A percentile compares a stretch with the other conserved stretches of the same genome.
Conservation (phyloP, 1,140 invertebrate species). For the Zophobas atratus region DNA sequence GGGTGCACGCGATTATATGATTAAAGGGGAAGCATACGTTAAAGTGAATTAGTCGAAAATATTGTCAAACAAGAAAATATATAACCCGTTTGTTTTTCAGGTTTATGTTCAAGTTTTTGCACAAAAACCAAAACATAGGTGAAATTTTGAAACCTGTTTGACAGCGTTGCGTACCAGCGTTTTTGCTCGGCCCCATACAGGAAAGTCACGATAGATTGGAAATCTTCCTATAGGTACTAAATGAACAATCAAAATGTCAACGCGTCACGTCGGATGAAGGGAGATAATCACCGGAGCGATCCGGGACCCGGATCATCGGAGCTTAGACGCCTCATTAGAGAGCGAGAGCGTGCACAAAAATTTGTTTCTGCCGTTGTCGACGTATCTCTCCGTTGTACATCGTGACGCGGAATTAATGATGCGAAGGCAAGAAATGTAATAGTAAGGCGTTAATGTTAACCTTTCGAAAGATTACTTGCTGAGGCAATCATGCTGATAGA, state of each 20-base stretch:
- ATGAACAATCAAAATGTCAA: slow-evolving; percentile 42
- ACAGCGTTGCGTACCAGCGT: background rate
- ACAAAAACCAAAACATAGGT: too few relatives aligned
- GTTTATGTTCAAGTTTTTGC: too few relatives aligned
- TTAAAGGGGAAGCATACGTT: too few relatives aligned
- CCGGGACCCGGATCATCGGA: slow-evolving; percentile 11
- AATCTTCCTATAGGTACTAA: background rate
- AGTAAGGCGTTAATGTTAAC: too few relatives aligned
- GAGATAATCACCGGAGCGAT: slow-evolving; percentile 25
- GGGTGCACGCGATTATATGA: too few relatives aligned
- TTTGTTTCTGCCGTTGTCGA: background rate
- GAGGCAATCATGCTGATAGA: too few relatives aligned
- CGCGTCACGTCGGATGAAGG: slow-evolving; percentile 26
- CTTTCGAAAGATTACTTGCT: too few relatives aligned
- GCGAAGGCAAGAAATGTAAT: background rate
- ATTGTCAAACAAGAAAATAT: too few relatives aligned
- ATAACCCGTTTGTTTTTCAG: too few relatives aligned
- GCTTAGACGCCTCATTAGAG: slow-evolving; percentile 34
- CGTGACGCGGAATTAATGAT: slow-evolving; percentile 17
- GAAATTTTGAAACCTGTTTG: background rate
- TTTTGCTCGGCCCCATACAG: too few relatives aligned
- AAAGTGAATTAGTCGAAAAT: too few relatives aligned
- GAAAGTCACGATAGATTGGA: too few relatives aligned
- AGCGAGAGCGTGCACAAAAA: slow-evolving; percentile 1
- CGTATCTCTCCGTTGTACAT: background rate